Conservation (phyloP, 1,140 invertebrate species). For the Drosophila lacteicornis region DNA sequence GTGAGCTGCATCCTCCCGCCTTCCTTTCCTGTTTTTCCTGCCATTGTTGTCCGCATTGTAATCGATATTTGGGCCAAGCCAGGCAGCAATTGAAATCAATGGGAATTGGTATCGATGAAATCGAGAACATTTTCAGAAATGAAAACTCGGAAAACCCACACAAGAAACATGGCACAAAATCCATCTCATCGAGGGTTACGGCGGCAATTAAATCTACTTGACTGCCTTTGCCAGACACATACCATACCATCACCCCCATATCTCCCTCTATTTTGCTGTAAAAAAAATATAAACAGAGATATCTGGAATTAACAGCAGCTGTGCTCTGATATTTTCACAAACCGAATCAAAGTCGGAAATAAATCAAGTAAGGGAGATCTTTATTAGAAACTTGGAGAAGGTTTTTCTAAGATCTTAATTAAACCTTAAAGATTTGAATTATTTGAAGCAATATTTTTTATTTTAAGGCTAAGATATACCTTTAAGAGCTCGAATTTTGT, state of each 20-base stretch:
- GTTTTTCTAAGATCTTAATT: too few species aligned
- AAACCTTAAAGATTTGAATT: too few species aligned
- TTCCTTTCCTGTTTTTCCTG: not conserved
- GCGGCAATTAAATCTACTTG: constrained; percentile 61
- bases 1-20: constrained; percentile 40
- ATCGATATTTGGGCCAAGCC: constrained; percentile 56
- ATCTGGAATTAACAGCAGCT: constrained; percentile 23
- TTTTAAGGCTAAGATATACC: too few species aligned
- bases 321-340: constrained; percentile 1
- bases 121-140: constrained; percentile 52
- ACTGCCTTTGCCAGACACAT: constrained; percentile 20
- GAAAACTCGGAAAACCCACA: constrained; percentile 14
- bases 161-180: not conserved
- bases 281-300: constrained; percentile 2
- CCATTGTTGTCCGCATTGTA: constrained; percentile 42
- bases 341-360: not conserved
- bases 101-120: constrained; percentile 53
- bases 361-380: not conserved
- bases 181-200: constrained; percentile 24
- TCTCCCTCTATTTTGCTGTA: not conserved
- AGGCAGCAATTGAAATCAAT: constrained; percentile 57
- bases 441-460: too few species aligned
- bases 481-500: not conserved
- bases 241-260: constrained; percentile 26
- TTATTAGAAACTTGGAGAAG: not conserved